A percentile compares a stretch with the other conserved stretches of the same genome.
These are phyloP conservation scores for Clarias batrachus DNA, from an alignment of 2,113 vertebrate genomes.

Conservation along the genomic window DNA sequence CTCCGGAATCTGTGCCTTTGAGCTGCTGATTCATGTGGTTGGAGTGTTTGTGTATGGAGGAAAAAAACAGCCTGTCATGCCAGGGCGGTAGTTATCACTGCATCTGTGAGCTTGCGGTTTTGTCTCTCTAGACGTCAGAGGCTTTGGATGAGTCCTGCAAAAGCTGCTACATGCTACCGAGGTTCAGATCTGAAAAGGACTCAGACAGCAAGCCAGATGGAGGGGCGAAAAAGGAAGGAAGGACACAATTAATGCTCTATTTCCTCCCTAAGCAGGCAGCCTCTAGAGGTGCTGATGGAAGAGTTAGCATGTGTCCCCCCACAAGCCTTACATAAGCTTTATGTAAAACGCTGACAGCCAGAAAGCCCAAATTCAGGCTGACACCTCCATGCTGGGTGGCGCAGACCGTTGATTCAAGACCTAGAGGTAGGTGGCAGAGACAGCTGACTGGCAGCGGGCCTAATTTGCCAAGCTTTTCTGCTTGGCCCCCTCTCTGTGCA, in stretches of 20 bases:
- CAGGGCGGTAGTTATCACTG: constrained; percentile 45
- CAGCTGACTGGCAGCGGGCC: constrained; percentile 45
- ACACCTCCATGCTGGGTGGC: constrained; percentile 24
- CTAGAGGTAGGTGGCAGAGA: constrained; percentile 29
- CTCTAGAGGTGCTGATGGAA: constrained; percentile 3
- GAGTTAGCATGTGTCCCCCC: background rate
- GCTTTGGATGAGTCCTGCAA: constrained; percentile 10
- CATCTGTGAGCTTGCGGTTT: constrained; percentile 44
- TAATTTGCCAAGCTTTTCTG: constrained; percentile 35
- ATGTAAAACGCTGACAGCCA: constrained; percentile 34
- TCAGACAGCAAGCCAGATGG: constrained; percentile 7
- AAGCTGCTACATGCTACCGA: constrained; percentile 18
- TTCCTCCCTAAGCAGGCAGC: constrained; percentile 14
- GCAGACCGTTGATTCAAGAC: background rate
- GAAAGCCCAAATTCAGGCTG: constrained; percentile 4
- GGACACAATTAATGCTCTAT: background rate
- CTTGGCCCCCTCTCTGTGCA: constrained; percentile 17
- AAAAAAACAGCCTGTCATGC: constrained; percentile 46
- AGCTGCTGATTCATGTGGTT: constrained; percentile 55
- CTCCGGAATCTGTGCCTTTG: constrained; percentile 43
- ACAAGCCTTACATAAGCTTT: constrained; percentile 35
- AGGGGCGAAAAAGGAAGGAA: constrained; percentile 10
- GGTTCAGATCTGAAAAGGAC: constrained; percentile 10
- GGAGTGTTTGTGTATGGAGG: constrained; percentile 50
- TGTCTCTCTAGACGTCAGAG: constrained; percentile 40